phyloP scores from a whole-genome alignment of 1,140 invertebrate species.

The Pseudobourletiella spinata region DNA sequence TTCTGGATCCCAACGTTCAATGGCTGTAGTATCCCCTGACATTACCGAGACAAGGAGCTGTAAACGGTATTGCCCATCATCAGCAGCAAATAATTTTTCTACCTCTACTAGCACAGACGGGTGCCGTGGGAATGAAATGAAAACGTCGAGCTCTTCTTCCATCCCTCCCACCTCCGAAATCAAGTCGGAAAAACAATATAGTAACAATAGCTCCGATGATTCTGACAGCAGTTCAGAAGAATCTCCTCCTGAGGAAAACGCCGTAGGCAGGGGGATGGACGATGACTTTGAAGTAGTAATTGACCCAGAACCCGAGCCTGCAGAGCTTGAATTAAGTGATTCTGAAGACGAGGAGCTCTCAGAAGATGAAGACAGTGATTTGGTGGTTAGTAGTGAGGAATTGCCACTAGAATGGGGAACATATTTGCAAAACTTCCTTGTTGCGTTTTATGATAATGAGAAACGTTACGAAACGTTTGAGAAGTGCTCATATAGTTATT shows the following conservation, averaged over 20 bases:
- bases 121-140: background rate
- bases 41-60: too few species aligned
- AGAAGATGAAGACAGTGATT: background rate
- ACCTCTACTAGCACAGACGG: background rate
- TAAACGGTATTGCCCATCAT: background rate
- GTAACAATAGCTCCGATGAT: background rate
- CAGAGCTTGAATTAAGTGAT: background rate
- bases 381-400: background rate
- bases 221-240: background rate
- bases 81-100: background rate
- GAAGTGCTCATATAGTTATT: background rate
- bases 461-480: background rate
- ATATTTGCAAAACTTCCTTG: background rate
- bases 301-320: background rate
- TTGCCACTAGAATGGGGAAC: background rate
- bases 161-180: background rate
- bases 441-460: background rate
- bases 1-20: too few species aligned
- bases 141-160: background rate
- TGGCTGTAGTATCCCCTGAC: too few species aligned
- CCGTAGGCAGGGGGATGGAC: too few species aligned
- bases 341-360: background rate
- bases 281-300: background rate
- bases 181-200: background rate
- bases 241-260: background rate